Base-by-base conservation (phyloP, 2,113 vertebrate species). In the Catharus fuscescens region DNA sequence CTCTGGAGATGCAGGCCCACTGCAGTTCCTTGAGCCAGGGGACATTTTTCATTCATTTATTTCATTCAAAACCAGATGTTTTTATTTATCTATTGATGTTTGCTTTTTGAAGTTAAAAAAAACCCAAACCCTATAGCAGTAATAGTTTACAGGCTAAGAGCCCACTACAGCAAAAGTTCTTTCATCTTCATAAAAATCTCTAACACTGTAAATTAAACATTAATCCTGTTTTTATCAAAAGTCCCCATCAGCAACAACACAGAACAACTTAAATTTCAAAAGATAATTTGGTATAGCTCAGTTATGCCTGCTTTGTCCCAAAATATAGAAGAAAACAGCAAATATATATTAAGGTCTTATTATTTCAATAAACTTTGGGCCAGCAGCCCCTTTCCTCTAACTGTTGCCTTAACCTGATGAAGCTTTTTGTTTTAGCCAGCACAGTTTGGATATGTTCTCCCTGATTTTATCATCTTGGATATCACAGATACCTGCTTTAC, bases 191-290 rank as follows among this genome's bases (percentile, higher is more conserved):
- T 52, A 84, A 85, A 95, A 94, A 88, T 66, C 80, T 77, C 71
- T 92, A 80, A 71, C 66, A 38, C 44, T 93, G 79, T 59, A 93
- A 92, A 96, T 96, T 93, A 96, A 95, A 92, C 82, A 94, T 96
- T 93, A 94, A 93, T 95, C 52, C 40, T 81, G 70, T 66, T 94
- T 96, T 97, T 86, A 94, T 48, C 83, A 77, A 67, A 88, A 94
- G 40, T 69, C 14, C 80, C 83, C 83, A 84, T 54, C 31, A 92
- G 80, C 89, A 91, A 67, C n/a, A 89, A 87, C 56, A 81, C 31
- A 56, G 56, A 94, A 2, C 48, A 60, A 67, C 36, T 80, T 32
- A 38, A 36, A 62, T 56, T 93, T 90, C 60, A 66, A 70, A 71
- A 79, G 38, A 74, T 28, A 92, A 64, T 78, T 86, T 50, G 53